phyloP scores from a whole-genome alignment of 2,888 invertebrate species.

The Athrips mouffetella region DNA sequence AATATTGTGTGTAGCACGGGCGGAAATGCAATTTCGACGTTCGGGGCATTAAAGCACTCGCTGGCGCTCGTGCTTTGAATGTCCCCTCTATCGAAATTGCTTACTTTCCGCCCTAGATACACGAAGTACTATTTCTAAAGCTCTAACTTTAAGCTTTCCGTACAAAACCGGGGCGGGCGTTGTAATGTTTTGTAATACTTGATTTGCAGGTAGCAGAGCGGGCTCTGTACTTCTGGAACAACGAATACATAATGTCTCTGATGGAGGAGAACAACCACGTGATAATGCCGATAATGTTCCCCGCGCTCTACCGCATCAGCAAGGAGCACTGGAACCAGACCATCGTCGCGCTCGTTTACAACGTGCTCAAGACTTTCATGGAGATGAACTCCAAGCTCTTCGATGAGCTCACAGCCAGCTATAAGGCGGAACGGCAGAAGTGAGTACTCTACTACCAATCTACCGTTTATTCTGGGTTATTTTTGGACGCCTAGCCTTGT shows the following conservation, averaged over 20 bases:
- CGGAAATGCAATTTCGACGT: too few species aligned
- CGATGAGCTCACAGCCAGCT: conserved; percentile 98
- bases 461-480: neutral
- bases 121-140: too few species aligned
- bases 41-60: too few species aligned
- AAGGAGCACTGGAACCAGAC: conserved; percentile 99
- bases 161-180: too few species aligned
- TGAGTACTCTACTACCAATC: conserved; percentile 73
- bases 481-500: too few species aligned
- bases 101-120: too few species aligned
- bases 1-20: too few species aligned
- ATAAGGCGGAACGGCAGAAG: conserved; percentile 99
- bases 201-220: conserved; percentile 94
- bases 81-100: too few species aligned
- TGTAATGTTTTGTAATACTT: neutral
- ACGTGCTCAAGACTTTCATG: conserved; percentile 99
- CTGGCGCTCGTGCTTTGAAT: too few species aligned
- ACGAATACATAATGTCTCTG: conserved; percentile 99
- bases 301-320: conserved; percentile 98
- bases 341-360: conserved; percentile 99
- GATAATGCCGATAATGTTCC: conserved; percentile 99
- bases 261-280: conserved; percentile 99
- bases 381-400: conserved; percentile 99
- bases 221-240: conserved; percentile 99
- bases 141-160: too few species aligned